Conservation (phyloP, 2,797 vertebrate genomes). For the Myoxocephalus aenaeus region DNA sequence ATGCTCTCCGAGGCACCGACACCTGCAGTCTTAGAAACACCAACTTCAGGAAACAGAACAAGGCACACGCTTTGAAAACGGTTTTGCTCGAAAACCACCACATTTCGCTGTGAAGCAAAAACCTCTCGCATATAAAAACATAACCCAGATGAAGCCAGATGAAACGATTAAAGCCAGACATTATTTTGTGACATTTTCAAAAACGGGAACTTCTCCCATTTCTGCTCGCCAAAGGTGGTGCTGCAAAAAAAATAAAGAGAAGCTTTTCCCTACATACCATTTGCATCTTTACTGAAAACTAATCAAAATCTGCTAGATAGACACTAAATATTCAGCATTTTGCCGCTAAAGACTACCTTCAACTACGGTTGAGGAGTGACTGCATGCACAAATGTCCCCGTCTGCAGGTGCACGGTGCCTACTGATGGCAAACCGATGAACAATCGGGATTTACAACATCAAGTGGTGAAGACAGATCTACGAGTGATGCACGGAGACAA, state of each 20-base stretch:
- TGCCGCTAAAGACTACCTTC: slow-evolving; percentile 7
- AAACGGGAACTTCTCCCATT: neutral
- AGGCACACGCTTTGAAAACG: slow-evolving; percentile 27
- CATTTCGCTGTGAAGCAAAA: slow-evolving; percentile 8
- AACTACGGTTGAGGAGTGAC: slow-evolving; percentile 9
- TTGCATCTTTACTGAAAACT: neutral
- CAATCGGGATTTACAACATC: slow-evolving; percentile 1
- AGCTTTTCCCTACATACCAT: neutral
- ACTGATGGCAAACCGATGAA: neutral
- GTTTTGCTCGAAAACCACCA: slow-evolving; percentile 9
- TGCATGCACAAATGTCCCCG: slow-evolving; percentile 16
- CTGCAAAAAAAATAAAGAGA: neutral
- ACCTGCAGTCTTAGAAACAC: slow-evolving; percentile 31
- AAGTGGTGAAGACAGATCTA: slow-evolving; percentile 15
- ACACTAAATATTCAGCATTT: slow-evolving; percentile 7
- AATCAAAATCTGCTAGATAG: neutral
- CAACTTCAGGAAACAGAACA: slow-evolving; percentile 17
- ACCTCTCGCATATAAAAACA: neutral
- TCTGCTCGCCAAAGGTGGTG: neutral
- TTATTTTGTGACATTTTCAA: slow-evolving; percentile 28
- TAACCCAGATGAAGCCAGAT: slow-evolving; percentile 2
- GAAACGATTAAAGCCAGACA: slow-evolving; percentile 23
- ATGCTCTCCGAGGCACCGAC: slow-evolving; percentile 12
- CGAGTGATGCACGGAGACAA: slow-evolving; percentile 32
- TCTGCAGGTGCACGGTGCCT: slow-evolving; percentile 25